Evolutionary conservation across 2,113 vertebrate species (phyloP).

Genomic region (Promerops cafer): DNA sequence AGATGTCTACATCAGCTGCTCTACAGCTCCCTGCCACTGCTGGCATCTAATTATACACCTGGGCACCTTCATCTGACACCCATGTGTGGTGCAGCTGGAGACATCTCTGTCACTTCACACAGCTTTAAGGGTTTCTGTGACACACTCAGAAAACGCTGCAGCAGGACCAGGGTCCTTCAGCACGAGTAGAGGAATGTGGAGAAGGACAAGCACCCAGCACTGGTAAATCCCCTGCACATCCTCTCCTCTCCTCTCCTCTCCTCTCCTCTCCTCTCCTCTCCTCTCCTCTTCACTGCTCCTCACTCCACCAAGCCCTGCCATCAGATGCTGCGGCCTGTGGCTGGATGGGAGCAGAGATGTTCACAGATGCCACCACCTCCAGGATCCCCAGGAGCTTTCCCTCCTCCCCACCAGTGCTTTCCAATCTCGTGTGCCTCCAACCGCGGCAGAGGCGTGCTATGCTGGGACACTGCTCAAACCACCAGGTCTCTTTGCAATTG

Average conservation of each 20-base stretch:
- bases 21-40: neutral
- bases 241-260: neutral
- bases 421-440: neutral
- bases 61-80: neutral
- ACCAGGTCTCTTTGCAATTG: neutral
- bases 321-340: no score
- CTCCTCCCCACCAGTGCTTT: rapidly evolving
- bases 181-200: rapidly evolving
- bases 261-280: neutral
- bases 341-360: neutral
- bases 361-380: neutral
- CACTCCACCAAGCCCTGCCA: neutral
- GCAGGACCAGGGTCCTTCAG: neutral
- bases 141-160: neutral
- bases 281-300: neutral
- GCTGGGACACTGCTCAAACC: neutral
- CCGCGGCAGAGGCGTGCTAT: rapidly evolving
- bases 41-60: neutral
- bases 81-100: rapidly evolving
- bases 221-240: no score
- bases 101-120: neutral
- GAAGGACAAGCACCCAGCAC: rapidly evolving
- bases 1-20: neutral
- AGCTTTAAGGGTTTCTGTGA: neutral
- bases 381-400: neutral